Evolutionary conservation across 2,113 vertebrate species (phyloP), one percentile per base, ranked within the genome.

Genomic region (Apodemus sylvaticus): DNA sequence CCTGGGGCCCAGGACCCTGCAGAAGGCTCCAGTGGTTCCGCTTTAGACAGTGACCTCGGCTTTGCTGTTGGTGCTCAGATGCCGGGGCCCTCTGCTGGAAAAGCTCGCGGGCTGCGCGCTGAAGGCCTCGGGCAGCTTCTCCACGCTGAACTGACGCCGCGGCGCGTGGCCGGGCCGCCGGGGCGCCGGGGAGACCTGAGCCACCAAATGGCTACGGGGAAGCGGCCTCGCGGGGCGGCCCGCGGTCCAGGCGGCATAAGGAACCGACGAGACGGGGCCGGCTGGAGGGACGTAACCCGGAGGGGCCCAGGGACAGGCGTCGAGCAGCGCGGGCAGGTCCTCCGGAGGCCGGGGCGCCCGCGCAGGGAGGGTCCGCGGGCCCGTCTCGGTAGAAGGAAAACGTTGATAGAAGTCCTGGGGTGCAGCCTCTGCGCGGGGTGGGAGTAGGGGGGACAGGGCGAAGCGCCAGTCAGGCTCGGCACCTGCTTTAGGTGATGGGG

Each of bases 21-120:
- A 1, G 1, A 34, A 22, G 17, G 31, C 39, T 45, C 6, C 1
- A 34, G 39, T n/a, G 17, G 24, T 71, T 82, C 20, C 0, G 8
- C 89, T 42, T 97, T 97, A 98, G 58, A 99, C 99, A 0, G 99
- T 99, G 97, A 99, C 99, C 96, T 99, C 99, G 0, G 99, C 99
- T 98, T 99, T 99, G 99, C 99, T 99, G 98, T 99, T 99, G 96
- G 99, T 99, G 98, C 99, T 97, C 86, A 99, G 98, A 93, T 99
- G 99, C 92, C 99, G 98, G 5, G 97, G 20, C 0, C 97, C 93
- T 31, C 97, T 98, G 74, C 94, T 2, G 3, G 97, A 97, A 2
- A 96, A 90, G 58, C 91, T 42, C 0, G 95, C 92, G 36, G 99
- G 42, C 3, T 99, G 98, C 20, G 99, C 98, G 34, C 98, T 99